Evolutionary conservation across 2,888 invertebrate genomes (phyloP).

Genomic region (Diadegma fenestrale): DNA sequence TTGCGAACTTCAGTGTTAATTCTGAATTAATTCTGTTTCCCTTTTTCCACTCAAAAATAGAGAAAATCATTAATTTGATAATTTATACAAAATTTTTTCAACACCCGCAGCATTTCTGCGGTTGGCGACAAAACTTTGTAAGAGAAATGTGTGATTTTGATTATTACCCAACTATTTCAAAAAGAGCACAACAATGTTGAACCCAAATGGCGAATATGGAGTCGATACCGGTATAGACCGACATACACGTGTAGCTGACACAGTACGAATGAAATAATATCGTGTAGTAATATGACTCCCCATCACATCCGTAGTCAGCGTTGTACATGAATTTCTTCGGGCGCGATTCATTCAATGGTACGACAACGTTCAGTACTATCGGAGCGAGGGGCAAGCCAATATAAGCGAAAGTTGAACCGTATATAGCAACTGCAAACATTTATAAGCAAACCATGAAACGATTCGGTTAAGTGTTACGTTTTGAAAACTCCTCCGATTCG

Average conservation of each 20-base stretch:
- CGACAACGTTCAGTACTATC: slow-evolving; percentile 63
- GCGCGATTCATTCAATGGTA: slow-evolving; percentile 68
- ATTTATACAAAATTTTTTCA: too few relatives aligned
- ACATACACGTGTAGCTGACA: slow-evolving; percentile 42
- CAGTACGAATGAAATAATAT: slow-evolving; percentile 61
- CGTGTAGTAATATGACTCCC: slow-evolving; percentile 65
- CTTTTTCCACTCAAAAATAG: too few relatives aligned
- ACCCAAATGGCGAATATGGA: slow-evolving; percentile 54
- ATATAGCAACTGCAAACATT: slow-evolving; percentile 34
- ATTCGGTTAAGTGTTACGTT: background rate
- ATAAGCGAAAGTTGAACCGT: slow-evolving; percentile 15
- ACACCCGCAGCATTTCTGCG: background rate
- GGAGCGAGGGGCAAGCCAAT: slow-evolving; percentile 31
- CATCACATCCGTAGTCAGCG: slow-evolving; percentile 66
- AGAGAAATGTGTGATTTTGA: background rate
- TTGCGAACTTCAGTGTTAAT: too few relatives aligned
- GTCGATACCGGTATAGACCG: slow-evolving; percentile 54
- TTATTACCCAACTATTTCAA: slow-evolving; percentile 47
- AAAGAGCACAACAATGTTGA: slow-evolving; percentile 65
- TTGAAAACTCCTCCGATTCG: background rate
- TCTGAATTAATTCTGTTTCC: too few relatives aligned
- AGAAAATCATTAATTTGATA: too few relatives aligned
- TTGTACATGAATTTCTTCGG: slow-evolving; percentile 54
- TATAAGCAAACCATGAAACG: background rate
- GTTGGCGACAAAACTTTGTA: background rate